Conservation (phyloP, 2,888 invertebrate species). For the Glyphotaelius pellucidus region DNA sequence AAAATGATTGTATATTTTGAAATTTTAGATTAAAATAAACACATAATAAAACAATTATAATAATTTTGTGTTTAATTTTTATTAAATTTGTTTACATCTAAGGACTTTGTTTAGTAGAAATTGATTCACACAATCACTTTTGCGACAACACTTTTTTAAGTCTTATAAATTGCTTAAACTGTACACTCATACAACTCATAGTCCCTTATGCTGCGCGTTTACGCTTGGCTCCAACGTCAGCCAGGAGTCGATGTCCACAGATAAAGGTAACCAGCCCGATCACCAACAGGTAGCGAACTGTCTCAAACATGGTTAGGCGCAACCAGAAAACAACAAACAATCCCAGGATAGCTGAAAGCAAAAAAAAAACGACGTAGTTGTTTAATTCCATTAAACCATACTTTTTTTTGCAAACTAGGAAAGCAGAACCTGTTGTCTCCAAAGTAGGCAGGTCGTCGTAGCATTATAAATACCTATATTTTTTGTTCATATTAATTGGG, state of each 20-base stretch:
- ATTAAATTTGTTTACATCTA: constrained; percentile 37
- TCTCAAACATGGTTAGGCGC: constrained; percentile 96
- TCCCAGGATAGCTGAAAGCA: constrained; percentile 85
- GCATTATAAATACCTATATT: not conserved
- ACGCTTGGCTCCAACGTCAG: constrained; percentile 80
- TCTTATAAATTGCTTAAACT: constrained; percentile 44
- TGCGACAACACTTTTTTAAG: constrained; percentile 46
- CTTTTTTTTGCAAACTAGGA: too few species aligned
- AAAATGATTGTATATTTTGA: not conserved
- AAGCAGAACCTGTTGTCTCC: too few species aligned
- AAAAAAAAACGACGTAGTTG: constrained; percentile 24
- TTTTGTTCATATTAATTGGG: not conserved
- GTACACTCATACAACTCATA: constrained; percentile 7
- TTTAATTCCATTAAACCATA: too few species aligned
- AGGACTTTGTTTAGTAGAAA: constrained; percentile 42
- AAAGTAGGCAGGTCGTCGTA: too few species aligned
- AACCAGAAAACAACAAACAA: constrained; percentile 96
- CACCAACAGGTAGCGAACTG: constrained; percentile 91
- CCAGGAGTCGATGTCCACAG: constrained; percentile 93
- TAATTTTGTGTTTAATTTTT: constrained; percentile 14
- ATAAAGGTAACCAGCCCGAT: constrained; percentile 94
- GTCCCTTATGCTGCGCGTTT: constrained; percentile 53
- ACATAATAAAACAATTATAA: not conserved
- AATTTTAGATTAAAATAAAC: not conserved
- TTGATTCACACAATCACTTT: constrained; percentile 50